Percentiles rank a stretch among this genome's conserved stretches.
phyloP scores from a whole-genome alignment of 2,888 invertebrate genomes.

The Epistrophe eligans region DNA sequence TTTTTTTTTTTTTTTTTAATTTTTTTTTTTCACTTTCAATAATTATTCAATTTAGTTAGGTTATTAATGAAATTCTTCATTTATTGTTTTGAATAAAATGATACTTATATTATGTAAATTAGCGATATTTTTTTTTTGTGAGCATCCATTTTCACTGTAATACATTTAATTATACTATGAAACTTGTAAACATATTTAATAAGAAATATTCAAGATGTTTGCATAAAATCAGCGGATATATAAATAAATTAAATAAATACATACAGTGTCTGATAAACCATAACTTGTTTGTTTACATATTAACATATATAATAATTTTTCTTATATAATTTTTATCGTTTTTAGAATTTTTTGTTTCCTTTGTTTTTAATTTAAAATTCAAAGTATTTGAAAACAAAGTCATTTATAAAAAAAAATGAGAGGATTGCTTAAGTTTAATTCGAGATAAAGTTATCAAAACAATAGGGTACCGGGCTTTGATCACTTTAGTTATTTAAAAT shows the following conservation, averaged over 20 bases:
- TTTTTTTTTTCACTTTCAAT: not conserved
- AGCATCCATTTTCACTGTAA: constrained; percentile 28
- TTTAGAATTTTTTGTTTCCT: too few relatives aligned
- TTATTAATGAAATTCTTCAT: constrained; percentile 39
- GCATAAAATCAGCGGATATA: constrained; percentile 22
- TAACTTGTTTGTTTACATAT: constrained; percentile 3
- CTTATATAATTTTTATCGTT: not conserved
- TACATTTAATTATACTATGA: constrained; percentile 3
- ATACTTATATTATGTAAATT: constrained; percentile 41
- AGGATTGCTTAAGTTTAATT: too few relatives aligned
- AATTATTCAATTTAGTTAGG: constrained; percentile 31
- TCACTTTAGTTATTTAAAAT: too few relatives aligned
- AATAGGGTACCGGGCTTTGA: too few relatives aligned
- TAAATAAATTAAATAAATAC: constrained; percentile 21
- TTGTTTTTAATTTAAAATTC: too few relatives aligned
- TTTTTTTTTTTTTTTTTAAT: constrained; percentile 3
- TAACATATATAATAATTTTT: not conserved
- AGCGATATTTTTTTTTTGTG: constrained; percentile 15
- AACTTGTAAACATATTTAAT: constrained; percentile 15
- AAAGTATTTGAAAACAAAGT: too few relatives aligned
- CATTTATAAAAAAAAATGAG: too few relatives aligned
- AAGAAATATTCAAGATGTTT: constrained; percentile 36
- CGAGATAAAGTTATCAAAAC: too few relatives aligned
- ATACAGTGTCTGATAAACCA: constrained; percentile 13
- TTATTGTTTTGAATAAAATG: constrained; percentile 26